phyloP scores from a whole-genome alignment of 2,888 invertebrate genomes.

The Pollenia angustigena region DNA sequence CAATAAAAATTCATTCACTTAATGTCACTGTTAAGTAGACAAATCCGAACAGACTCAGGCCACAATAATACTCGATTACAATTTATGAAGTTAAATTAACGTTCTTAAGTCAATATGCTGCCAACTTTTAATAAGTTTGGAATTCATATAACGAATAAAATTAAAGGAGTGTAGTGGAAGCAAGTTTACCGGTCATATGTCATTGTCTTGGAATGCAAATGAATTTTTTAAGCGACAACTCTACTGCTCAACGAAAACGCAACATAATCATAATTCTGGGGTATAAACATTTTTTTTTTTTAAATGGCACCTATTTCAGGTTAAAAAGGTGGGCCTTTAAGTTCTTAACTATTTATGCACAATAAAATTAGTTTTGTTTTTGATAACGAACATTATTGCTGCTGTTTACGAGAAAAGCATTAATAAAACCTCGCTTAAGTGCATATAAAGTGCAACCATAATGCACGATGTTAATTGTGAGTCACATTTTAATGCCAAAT shows the following conservation, averaged over 20 bases:
- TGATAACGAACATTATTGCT: too few relatives aligned
- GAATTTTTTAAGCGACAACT: slow-evolving; percentile 3
- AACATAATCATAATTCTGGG: slow-evolving; percentile 24
- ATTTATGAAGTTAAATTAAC: slow-evolving; percentile 33
- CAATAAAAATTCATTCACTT: slow-evolving; percentile 62
- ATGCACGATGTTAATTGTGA: too few relatives aligned
- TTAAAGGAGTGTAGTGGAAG: neutral
- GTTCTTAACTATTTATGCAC: neutral
- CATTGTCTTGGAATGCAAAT: slow-evolving; percentile 57
- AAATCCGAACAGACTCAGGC: slow-evolving; percentile 12
- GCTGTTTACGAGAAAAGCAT: too few relatives aligned
- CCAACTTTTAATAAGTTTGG: slow-evolving; percentile 9
- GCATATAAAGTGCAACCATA: too few relatives aligned
- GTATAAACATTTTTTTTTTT: slow-evolving; percentile 11
- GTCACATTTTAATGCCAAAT: too few relatives aligned
- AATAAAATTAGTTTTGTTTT: neutral
- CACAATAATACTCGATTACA: slow-evolving; percentile 4
- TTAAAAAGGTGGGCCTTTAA: neutral
- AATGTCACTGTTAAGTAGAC: slow-evolving; percentile 50
- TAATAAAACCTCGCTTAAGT: too few relatives aligned
- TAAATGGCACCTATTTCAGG: neutral
- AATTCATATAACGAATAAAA: too few relatives aligned
- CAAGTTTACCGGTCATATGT: slow-evolving; percentile 37
- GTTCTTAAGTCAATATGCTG: slow-evolving; percentile 20
- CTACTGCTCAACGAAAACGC: slow-evolving; percentile 33